Percentiles rank a stretch among this genome's conserved stretches.
phyloP scores from a whole-genome alignment of 2,888 invertebrate genomes.

The Tupiocoris notatus region DNA sequence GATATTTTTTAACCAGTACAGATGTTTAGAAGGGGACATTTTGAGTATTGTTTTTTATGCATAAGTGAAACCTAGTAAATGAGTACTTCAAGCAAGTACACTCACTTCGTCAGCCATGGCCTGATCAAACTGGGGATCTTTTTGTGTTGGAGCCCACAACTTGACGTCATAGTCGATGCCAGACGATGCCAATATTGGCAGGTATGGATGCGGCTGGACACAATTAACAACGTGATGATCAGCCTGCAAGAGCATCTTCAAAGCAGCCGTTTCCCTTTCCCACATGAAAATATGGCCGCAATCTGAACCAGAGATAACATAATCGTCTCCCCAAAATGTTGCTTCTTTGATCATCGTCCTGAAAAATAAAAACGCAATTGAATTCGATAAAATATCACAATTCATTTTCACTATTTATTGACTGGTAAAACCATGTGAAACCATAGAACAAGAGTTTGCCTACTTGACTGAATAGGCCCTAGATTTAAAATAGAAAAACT shows the following conservation, averaged over 20 bases:
- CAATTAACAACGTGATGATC: conserved; percentile 84
- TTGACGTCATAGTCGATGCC: conserved; percentile 89
- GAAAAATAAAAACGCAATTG: too few relatives aligned
- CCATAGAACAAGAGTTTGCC: too few relatives aligned
- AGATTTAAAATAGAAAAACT: too few relatives aligned
- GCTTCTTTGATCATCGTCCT: conserved; percentile 84
- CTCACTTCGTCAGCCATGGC: conserved; percentile 64
- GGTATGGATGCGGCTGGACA: conserved; percentile 75
- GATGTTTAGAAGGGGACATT: too few relatives aligned
- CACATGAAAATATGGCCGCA: conserved; percentile 85
- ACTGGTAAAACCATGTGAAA: too few relatives aligned
- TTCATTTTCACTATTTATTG: too few relatives aligned
- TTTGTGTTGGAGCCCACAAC: conserved; percentile 72
- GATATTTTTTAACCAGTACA: too few relatives aligned
- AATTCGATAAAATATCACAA: too few relatives aligned
- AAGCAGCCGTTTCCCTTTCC: conserved; percentile 67
- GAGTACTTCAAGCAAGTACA: too few relatives aligned
- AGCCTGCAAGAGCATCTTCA: conserved; percentile 74
- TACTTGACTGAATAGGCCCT: too few relatives aligned
- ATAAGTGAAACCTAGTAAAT: too few relatives aligned
- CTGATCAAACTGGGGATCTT: conserved; percentile 63
- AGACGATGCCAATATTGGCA: conserved; percentile 74
- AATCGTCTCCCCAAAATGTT: conserved; percentile 78
- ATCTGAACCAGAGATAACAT: conserved; percentile 83
- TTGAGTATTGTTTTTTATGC: too few relatives aligned